These are phyloP conservation scores for Laothoe populi DNA, from an alignment of 2,888 invertebrate genomes.

Conservation along the genomic window DNA sequence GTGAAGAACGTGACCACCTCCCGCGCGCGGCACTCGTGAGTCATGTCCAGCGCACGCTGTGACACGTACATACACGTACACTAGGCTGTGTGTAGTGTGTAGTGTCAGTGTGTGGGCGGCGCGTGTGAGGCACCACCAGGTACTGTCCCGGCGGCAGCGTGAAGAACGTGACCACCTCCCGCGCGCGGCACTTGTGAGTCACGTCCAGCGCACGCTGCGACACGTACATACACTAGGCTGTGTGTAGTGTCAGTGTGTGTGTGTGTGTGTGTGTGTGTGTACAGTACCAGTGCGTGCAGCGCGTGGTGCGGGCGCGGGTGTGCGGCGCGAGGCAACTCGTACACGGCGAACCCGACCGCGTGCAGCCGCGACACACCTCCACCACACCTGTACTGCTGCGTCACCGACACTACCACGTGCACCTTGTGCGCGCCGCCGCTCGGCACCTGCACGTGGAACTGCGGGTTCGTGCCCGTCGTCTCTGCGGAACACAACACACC, in stretches of 20 bases:
- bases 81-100: too few relatives aligned
- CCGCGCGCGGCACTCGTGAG: constrained; percentile 82
- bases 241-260: too few relatives aligned
- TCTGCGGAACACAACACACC: too few relatives aligned
- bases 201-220: constrained; percentile 86
- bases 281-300: constrained; percentile 87
- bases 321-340: constrained; percentile 86
- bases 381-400: constrained; percentile 85
- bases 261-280: constrained; percentile 40
- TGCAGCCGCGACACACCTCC: constrained; percentile 76
- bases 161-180: constrained; percentile 88
- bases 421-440: constrained; percentile 83
- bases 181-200: constrained; percentile 84
- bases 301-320: constrained; percentile 72
- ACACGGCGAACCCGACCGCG: constrained; percentile 89
- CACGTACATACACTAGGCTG: too few relatives aligned
- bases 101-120: constrained; percentile 88
- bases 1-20: constrained; percentile 89
- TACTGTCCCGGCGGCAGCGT: constrained; percentile 90
- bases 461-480: too few relatives aligned
- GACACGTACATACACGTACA: constrained; percentile 79
- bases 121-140: constrained; percentile 89
- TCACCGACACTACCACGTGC: constrained; percentile 89
- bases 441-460: constrained; percentile 29
- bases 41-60: constrained; percentile 88